Percentiles rank a stretch among this genome's conserved stretches.
phyloP scores from a whole-genome alignment of 2,797 vertebrate genomes.

The Pantherophis vulpinus region DNA sequence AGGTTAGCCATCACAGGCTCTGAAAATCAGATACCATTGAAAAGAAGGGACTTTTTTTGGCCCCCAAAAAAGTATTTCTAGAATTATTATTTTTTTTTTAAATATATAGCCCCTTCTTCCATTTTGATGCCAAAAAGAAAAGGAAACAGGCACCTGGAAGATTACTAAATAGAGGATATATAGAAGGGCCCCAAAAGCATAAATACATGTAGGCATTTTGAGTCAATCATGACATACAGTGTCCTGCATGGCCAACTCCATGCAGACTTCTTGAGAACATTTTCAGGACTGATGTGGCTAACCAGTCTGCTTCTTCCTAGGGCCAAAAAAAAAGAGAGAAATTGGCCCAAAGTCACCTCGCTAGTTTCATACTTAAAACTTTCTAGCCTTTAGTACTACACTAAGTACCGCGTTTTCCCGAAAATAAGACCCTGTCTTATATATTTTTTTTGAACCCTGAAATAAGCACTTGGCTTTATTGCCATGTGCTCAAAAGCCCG shows the following conservation, averaged over 20 bases:
- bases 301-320: background rate
- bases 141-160: background rate
- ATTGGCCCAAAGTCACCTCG: background rate
- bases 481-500: no score
- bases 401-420: background rate
- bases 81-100: no score
- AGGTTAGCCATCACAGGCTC: no score
- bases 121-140: background rate
- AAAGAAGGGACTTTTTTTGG: no score
- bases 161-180: background rate
- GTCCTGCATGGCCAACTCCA: background rate
- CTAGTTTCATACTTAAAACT: background rate
- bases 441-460: no score
- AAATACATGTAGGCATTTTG: background rate
- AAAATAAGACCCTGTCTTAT: no score
- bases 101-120: background rate
- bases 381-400: background rate
- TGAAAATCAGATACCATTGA: no score
- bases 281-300: background rate
- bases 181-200: background rate
- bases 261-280: background rate
- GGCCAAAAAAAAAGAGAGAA: background rate
- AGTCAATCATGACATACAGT: background rate
- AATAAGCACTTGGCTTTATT: no score
- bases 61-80: no score